These are phyloP conservation scores for Argyresthia goedartella DNA, from an alignment of 2,888 invertebrate genomes.

Conservation along the genomic window DNA sequence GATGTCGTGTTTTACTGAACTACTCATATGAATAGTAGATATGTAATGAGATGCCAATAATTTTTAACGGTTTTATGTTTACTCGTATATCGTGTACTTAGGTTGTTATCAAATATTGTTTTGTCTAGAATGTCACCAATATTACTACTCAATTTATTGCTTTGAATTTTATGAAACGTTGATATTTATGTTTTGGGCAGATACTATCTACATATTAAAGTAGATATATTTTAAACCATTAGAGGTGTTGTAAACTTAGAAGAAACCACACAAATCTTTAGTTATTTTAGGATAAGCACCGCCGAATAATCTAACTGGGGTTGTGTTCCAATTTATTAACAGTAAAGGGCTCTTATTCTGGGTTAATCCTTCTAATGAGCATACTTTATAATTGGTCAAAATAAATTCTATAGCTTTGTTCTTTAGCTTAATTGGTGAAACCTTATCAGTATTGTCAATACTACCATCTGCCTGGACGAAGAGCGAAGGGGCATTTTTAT, in stretches of 20 bases:
- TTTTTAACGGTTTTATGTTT: too few species aligned
- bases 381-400: constrained; percentile 47
- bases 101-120: too few species aligned
- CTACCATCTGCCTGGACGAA: constrained; percentile 49
- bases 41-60: too few species aligned
- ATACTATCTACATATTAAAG: too few species aligned
- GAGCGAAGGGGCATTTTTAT: constrained; percentile 15
- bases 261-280: constrained; percentile 70
- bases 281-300: constrained; percentile 74
- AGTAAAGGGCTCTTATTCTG: constrained; percentile 31
- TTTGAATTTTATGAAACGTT: too few species aligned
- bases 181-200: too few species aligned
- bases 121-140: too few species aligned
- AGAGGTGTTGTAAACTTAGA: constrained; percentile 31
- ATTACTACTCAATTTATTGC: too few species aligned
- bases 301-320: constrained; percentile 76
- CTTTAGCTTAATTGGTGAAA: constrained; percentile 39
- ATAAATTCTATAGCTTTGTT: constrained; percentile 48
- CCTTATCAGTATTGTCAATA: constrained; percentile 39
- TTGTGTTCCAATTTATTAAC: constrained; percentile 75
- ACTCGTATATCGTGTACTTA: too few species aligned
- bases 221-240: too few species aligned
- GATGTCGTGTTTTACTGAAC: too few species aligned
- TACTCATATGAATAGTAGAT: too few species aligned
- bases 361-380: constrained; percentile 37